A percentile compares a stretch with the other conserved stretches of the same genome.
Evolutionary conservation across 2,888 invertebrate species (phyloP).

Genomic region (Eupelmus urozonus): DNA sequence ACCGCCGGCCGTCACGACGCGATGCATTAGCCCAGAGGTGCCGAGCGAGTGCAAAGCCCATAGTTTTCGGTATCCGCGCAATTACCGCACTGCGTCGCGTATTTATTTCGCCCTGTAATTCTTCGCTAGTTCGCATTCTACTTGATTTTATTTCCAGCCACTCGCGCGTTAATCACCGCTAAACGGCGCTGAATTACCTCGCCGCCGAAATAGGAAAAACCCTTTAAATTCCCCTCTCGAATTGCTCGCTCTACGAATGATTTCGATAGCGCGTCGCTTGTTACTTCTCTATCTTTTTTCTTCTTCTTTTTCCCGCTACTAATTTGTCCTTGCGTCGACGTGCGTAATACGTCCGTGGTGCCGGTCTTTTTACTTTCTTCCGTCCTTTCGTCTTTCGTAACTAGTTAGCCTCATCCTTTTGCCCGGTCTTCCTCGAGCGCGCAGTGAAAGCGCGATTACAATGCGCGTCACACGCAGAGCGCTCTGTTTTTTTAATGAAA

Average conservation of each 20-base stretch:
- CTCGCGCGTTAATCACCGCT: conserved; percentile 32
- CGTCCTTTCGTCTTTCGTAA: background rate
- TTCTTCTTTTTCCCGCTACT: background rate
- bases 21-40: too few relatives aligned
- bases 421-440: background rate
- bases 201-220: background rate
- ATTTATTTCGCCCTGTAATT: background rate
- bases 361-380: conserved; percentile 11
- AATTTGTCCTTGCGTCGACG: conserved; percentile 6
- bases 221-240: background rate
- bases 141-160: background rate
- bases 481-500: conserved; percentile 39
- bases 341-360: too few relatives aligned
- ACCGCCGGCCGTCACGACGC: too few relatives aligned
- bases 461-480: conserved; percentile 23
- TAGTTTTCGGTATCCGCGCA: background rate
- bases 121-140: background rate
- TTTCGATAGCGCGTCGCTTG: background rate
- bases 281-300: background rate
- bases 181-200: conserved; percentile 26
- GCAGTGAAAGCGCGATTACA: conserved; percentile 23
- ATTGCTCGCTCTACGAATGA: background rate
- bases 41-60: too few relatives aligned
- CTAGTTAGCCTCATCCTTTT: too few relatives aligned
- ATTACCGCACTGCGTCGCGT: background rate